phyloP scores from a whole-genome alignment of 2,888 invertebrate genomes.

The Plagodis dolabraria region DNA sequence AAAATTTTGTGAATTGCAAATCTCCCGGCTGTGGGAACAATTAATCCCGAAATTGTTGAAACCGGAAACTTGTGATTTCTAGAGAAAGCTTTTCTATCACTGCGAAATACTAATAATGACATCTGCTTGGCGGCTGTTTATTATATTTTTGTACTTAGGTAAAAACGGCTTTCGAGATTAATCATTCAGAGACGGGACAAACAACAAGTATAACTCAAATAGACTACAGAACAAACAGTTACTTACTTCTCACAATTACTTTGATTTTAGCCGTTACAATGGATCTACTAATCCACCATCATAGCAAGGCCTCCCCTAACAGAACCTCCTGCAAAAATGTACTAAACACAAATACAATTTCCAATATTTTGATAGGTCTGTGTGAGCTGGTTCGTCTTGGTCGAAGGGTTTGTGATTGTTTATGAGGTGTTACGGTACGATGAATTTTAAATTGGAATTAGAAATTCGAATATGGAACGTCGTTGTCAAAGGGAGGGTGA shows the following conservation, averaged over 20 bases:
- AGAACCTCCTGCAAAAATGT: constrained; percentile 1
- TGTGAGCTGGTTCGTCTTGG: constrained; percentile 45
- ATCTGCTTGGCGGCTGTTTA: too few species aligned
- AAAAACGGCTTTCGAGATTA: too few species aligned
- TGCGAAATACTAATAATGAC: too few species aligned
- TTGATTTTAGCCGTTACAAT: constrained; percentile 10
- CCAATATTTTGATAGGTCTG: constrained; percentile 34
- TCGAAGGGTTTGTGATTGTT: constrained; percentile 50
- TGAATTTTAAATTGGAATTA: constrained; percentile 43
- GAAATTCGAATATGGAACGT: constrained; percentile 42
- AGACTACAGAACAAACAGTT: not conserved
- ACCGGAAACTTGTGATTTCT: too few species aligned
- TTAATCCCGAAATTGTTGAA: too few species aligned
- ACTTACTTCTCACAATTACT: constrained; percentile 10
- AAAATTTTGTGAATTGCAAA: too few species aligned
- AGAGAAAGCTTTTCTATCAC: too few species aligned
- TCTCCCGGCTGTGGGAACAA: too few species aligned
- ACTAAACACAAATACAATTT: constrained; percentile 12
- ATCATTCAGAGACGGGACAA: not conserved
- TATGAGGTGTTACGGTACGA: constrained; percentile 47
- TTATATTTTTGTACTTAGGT: too few species aligned
- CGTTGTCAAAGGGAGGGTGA: constrained; percentile 25
- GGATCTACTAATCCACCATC: constrained; percentile 21
- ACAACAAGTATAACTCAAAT: not conserved
- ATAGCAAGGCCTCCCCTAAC: constrained; percentile 27